A percentile compares a stretch with the other conserved stretches of the same genome.
Evolutionary conservation across 2,888 invertebrate species (phyloP).

Genomic region (Nephrocerus scutellatus): DNA sequence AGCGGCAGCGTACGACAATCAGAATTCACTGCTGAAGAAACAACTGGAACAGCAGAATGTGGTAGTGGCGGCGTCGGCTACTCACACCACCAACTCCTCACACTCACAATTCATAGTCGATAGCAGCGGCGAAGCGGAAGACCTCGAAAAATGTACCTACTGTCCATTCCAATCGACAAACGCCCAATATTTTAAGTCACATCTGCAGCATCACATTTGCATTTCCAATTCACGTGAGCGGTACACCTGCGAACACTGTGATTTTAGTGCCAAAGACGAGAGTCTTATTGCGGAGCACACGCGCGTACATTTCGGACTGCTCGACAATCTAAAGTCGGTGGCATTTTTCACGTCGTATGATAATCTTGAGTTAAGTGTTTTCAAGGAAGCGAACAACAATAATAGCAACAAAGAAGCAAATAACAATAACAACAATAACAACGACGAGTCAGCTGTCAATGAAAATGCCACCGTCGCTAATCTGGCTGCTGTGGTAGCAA

Average conservation of each 20-base stretch:
- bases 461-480: slow-evolving; percentile 27
- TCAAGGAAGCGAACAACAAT: slow-evolving; percentile 21
- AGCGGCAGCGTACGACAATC: slow-evolving; percentile 27
- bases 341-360: slow-evolving; percentile 45
- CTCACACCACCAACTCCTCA: background rate
- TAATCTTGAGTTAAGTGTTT: slow-evolving; percentile 41
- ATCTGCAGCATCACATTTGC: slow-evolving; percentile 65
- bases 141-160: slow-evolving; percentile 54
- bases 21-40: slow-evolving; percentile 40
- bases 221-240: slow-evolving; percentile 50
- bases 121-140: slow-evolving; percentile 17
- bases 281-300: slow-evolving; percentile 72
- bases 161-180: slow-evolving; percentile 75
- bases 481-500: background rate
- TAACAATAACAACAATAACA: slow-evolving; percentile 30
- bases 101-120: too few relatives aligned
- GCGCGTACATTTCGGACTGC: slow-evolving; percentile 62
- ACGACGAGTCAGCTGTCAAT: slow-evolving; percentile 36
- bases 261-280: slow-evolving; percentile 68
- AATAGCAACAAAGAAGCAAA: slow-evolving; percentile 5
- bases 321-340: slow-evolving; percentile 39
- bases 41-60: slow-evolving; percentile 36
- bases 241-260: slow-evolving; percentile 73
- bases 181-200: slow-evolving; percentile 66
- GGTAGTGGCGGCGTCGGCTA: slow-evolving; percentile 20